Base-by-base conservation (phyloP, 2,888 invertebrate genomes). In the Hydrotaea cyrtoneurina region DNA sequence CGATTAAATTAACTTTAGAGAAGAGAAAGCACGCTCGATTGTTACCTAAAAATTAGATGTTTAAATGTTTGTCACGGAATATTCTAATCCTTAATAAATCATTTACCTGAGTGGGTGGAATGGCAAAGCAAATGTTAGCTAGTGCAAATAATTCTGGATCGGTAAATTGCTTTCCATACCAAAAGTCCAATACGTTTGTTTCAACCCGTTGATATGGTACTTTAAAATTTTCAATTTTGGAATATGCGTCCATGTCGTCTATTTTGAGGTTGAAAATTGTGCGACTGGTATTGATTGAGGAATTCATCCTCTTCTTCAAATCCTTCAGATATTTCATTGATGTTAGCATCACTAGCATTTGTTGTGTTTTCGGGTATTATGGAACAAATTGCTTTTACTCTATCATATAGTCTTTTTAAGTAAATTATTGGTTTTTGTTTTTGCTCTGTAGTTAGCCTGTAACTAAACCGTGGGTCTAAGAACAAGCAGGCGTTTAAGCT, bases 171-270 rank as follows among this genome's bases (percentile, higher is more conserved):
- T 26, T 53, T n/a, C 62, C 77, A 7, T 39, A n/a, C 77, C 77
- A 77, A 77, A 69, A 77, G 0, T 77, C 17, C 23, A 78, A 23
- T 17, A 78, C 78, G 64, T 71, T 36, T n/a, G 31, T 69, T 39
- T 69, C 46, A 46, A 39, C 39, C 39, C 69, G 43, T 21, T 69
- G 69, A 39, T 39, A 69, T 21, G 69, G 43, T 43, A 69, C 2
- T 11, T 69, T 21, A 21, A 69, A 39, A 21, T 46, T 73, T 39
- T 50, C 55, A 7, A 79, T 79, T 62, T 73, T 79, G 1, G 72
- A 31, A 21, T 73, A 39, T n/a, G 31, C 64, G 7, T 17, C 46
- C 13, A 64, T 64, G 31, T 59, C 15, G 15, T 72, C 31, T 13
- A 17, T 19, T 31, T 3, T 17, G 10, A 13, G 72, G 15, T 26